Conservation (phyloP, 2,797 vertebrate genomes). For the Vespertilio murinus region DNA sequence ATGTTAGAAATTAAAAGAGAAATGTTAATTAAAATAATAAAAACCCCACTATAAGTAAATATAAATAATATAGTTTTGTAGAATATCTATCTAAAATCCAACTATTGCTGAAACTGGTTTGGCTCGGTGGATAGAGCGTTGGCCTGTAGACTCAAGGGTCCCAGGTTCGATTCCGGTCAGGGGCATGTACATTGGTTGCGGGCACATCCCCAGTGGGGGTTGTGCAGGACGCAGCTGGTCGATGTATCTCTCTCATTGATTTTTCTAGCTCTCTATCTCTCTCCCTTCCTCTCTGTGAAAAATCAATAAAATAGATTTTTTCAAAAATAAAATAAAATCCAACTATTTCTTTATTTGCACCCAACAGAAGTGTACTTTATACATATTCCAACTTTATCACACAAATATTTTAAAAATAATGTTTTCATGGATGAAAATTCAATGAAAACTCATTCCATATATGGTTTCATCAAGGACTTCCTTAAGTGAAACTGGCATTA, state of each 20-base stretch:
- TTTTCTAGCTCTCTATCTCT: too few relatives aligned
- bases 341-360: not conserved
- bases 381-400: not conserved
- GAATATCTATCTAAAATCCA: not conserved
- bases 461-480: not conserved
- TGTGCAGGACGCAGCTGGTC: too few relatives aligned
- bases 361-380: not conserved
- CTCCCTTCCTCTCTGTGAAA: too few relatives aligned
- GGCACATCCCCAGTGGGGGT: too few relatives aligned
- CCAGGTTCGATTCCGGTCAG: too few relatives aligned
- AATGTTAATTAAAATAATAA: not conserved
- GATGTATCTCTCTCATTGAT: too few relatives aligned
- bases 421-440: not conserved
- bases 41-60: not conserved
- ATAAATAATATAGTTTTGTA: not conserved
- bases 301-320: too few relatives aligned
- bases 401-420: not conserved
- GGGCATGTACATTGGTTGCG: too few relatives aligned
- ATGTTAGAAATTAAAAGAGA: not conserved
- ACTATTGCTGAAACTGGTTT: too few relatives aligned
- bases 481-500: not conserved
- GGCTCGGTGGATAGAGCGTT: too few relatives aligned
- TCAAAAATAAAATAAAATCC: too few relatives aligned
- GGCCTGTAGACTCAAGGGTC: too few relatives aligned
- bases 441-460: not conserved